Evolutionary conservation across 2,797 vertebrate genomes (phyloP).

Genomic region (Thripadectes ignobilis): DNA sequence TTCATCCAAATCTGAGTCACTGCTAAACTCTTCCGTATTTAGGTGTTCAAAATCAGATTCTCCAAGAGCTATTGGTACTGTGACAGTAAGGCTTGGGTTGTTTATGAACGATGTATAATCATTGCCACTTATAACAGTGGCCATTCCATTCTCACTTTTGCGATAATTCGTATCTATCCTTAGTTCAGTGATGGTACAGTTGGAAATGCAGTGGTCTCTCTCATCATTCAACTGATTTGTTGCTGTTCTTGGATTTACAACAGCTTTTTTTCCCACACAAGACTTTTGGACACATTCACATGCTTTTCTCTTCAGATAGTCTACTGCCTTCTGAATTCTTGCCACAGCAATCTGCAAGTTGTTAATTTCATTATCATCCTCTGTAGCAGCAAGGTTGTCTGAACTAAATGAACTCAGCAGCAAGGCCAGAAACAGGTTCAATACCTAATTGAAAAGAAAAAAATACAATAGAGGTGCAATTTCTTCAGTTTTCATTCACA

Average conservation of each 20-base stretch:
- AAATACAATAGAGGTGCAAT: background rate
- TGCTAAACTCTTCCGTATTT: conserved; percentile 95
- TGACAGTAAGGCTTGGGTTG: conserved; percentile 88
- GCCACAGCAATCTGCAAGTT: conserved; percentile 89
- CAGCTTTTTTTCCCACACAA: conserved; percentile 72
- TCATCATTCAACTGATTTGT: conserved; percentile 78
- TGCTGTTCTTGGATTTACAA: conserved; percentile 72
- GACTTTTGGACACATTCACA: conserved; percentile 76
- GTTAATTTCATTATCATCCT: conserved; percentile 89
- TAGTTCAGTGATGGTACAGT: conserved; percentile 82
- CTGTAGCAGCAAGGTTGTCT: conserved; percentile 87
- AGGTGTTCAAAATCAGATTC: conserved; percentile 95
- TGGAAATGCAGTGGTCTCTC: conserved; percentile 78
- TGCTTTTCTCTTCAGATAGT: conserved; percentile 78
- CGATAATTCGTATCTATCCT: conserved; percentile 78
- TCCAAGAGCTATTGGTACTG: conserved; percentile 90
- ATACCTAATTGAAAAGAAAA: conserved; percentile 74
- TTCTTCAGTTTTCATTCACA: background rate
- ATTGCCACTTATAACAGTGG: conserved; percentile 76
- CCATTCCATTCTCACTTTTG: conserved; percentile 80
- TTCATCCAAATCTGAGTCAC: conserved; percentile 85
- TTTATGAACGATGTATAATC: conserved; percentile 87
- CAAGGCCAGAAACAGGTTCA: conserved; percentile 96
- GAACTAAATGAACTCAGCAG: conserved; percentile 97
- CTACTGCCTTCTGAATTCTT: conserved; percentile 86